Percentiles rank a stretch among this genome's conserved stretches.
Conservation (phyloP, 2,797 vertebrate species). For the Eulemur mongoz region DNA sequence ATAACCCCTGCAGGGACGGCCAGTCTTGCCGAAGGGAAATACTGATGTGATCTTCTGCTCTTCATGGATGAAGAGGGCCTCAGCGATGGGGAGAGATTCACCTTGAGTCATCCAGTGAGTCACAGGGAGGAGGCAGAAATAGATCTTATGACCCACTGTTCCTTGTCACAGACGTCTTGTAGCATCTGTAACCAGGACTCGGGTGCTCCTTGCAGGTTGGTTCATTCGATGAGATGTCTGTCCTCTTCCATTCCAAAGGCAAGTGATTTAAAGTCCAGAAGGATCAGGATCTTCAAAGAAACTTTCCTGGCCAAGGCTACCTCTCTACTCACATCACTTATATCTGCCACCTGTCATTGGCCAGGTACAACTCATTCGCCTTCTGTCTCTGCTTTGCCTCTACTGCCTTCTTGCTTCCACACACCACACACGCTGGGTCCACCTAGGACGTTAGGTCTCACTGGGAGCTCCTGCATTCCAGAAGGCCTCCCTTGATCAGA, state of each 20-base stretch:
- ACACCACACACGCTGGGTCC: neutral
- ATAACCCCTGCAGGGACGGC: neutral
- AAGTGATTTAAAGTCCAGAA: neutral
- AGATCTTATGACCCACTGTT: slow-evolving; percentile 54
- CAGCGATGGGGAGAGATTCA: neutral
- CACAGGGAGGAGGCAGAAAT: slow-evolving; percentile 70
- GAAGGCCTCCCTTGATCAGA: neutral
- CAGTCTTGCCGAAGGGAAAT: neutral
- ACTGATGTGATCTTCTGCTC: neutral
- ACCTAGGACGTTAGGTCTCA: neutral
- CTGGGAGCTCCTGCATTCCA: neutral
- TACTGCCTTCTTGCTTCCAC: neutral
- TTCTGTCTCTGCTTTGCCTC: neutral
- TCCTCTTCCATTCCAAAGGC: neutral
- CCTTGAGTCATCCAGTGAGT: slow-evolving; percentile 75
- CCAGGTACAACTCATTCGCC: neutral
- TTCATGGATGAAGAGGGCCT: neutral
- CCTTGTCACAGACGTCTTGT: slow-evolving; percentile 30
- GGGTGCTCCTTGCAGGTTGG: neutral
- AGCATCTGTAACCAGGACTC: neutral
- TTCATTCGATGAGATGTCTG: neutral
- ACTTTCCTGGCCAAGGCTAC: neutral
- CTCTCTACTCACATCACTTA: neutral
- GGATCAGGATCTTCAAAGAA: neutral
- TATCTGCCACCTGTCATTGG: neutral